Evolutionary conservation across 2,888 invertebrate genomes (phyloP), one percentile per base, ranked within the genome.

Genomic region (Trachelus troglodyta): DNA sequence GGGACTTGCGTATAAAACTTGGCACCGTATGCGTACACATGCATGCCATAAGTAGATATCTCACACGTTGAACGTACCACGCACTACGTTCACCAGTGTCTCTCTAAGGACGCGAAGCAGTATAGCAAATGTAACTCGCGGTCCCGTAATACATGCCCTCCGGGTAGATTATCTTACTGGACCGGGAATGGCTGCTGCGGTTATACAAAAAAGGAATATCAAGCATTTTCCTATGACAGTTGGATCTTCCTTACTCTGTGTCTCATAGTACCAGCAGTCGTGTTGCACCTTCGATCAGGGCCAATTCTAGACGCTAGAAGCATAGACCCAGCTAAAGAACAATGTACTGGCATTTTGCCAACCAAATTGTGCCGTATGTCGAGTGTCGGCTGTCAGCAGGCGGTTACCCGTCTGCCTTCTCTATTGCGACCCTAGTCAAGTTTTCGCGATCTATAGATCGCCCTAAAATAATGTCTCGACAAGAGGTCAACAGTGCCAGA

Each of bases 341-440:
- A 85, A 86, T 85, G 85, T 79, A 77, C 85, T 85, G 85, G 86
- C 84, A 80, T 81, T 78, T 79, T 69, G 86, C 86, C 86, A 85
- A 85, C 76, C 69, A 6, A 56, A 23, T 69, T 76, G 77, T 73
- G 80, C 81, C 81, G 80, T 76, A 75, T 80, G 80, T 81, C 81
- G 81, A 80, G 80, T 79, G 76, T 74, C 71, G 33, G 23, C 56
- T 56, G 56, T 56, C 56, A 23, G 56, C 56, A 23, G 56, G 56
- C 56, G 23, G 40, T 40, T 40, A 23, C 40, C 15, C 40, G 6
- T 4, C 40, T 56, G 23, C 56, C 23, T 56, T 23, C 23, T 56
- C 9, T 23, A 23, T 23, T 56, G 23, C 15, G 56, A 6, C 56
- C 23, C 56, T 56, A 56, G 56, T 56, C 56, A 9, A 56, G 56